Conservation (phyloP, 1,140 invertebrate species). For the Hyphantria cunea region DNA sequence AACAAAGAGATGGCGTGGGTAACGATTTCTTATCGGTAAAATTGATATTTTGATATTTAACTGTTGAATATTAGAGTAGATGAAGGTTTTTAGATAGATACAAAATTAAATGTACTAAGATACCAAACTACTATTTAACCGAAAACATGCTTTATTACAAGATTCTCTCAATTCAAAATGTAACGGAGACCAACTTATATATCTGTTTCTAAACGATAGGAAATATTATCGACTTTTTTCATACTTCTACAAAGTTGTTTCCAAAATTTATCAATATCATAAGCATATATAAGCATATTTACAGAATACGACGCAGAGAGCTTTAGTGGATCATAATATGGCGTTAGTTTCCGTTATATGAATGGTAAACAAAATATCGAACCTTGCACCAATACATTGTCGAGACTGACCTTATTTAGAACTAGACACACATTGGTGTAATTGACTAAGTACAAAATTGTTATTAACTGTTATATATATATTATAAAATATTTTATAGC, state of each 20-base stretch:
- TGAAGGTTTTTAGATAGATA: background rate
- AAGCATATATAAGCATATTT: slow-evolving; percentile 10
- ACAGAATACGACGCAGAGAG: slow-evolving; percentile 17
- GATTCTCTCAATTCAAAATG: no score
- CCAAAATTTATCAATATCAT: slow-evolving; percentile 6
- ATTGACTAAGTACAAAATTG: slow-evolving; percentile 22
- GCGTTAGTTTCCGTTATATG: slow-evolving; percentile 40
- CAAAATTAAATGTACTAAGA: background rate
- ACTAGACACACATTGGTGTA: slow-evolving; percentile 21
- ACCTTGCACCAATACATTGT: slow-evolving; percentile 38
- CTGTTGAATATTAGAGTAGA: background rate
- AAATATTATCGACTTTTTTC: no score
- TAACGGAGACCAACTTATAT: no score
- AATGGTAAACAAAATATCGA: slow-evolving; percentile 45
- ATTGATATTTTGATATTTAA: background rate
- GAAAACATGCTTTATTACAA: background rate
- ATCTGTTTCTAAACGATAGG: no score
- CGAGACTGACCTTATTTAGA: slow-evolving; percentile 43
- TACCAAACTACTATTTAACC: background rate
- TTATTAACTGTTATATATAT: no score
- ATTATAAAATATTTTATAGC: no score
- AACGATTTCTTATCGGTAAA: background rate
- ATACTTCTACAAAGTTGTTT: background rate
- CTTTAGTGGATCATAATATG: slow-evolving; percentile 34
- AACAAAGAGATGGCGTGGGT: background rate